Evolutionary conservation across 1,140 invertebrate species (phyloP).

Genomic region (Dolichoris vasculosae): DNA sequence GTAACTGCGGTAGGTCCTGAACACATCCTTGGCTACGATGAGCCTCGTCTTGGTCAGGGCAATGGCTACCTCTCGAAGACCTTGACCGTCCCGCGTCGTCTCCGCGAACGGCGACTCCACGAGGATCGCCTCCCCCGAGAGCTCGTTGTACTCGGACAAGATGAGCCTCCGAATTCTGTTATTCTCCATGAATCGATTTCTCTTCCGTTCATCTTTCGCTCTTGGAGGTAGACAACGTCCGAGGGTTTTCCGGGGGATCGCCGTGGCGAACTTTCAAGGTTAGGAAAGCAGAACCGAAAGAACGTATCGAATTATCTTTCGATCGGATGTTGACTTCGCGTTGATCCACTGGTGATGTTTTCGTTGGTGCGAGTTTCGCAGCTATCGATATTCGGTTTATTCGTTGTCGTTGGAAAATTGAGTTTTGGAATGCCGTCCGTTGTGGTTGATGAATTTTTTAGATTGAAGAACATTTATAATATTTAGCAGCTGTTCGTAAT

Average conservation of each 20-base stretch:
- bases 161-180: constrained; percentile 77
- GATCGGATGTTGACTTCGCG: too few species aligned
- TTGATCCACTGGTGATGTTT: too few species aligned
- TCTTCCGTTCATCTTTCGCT: background rate
- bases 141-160: constrained; percentile 77
- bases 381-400: too few species aligned
- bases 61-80: constrained; percentile 76
- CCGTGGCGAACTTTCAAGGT: too few species aligned
- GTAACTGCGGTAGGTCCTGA: constrained; percentile 61
- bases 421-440: background rate
- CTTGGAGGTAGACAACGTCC: background rate
- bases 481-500: background rate
- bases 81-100: constrained; percentile 76
- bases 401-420: background rate
- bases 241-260: background rate
- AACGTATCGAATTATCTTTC: too few species aligned
- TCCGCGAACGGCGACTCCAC: constrained; percentile 79
- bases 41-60: constrained; percentile 77
- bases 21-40: constrained; percentile 75
- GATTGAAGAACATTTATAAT: background rate
- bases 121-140: constrained; percentile 74
- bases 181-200: constrained; percentile 62
- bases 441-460: too few species aligned
- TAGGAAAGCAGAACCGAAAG: too few species aligned
- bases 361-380: too few species aligned